Conservation (phyloP, 1,140 invertebrate genomes). For the Atta cephalotes region DNA sequence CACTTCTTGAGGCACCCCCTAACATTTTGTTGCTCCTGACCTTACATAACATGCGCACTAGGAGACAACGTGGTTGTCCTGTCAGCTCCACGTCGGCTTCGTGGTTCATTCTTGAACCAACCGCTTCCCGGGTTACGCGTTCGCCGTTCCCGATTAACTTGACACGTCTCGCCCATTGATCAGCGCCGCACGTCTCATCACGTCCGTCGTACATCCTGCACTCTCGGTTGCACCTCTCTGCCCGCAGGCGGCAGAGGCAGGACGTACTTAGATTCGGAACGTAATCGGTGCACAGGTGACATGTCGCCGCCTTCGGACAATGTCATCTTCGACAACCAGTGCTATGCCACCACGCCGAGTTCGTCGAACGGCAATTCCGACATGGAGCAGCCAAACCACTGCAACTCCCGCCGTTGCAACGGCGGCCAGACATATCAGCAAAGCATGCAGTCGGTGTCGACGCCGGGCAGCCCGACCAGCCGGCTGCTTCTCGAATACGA, state of each 20-base stretch:
- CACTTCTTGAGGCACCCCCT: conserved; percentile 24
- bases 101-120: conserved; percentile 39
- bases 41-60: conserved; percentile 58
- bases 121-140: conserved; percentile 53
- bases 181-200: conserved; percentile 33
- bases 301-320: conserved; percentile 96
- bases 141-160: conserved; percentile 25
- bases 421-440: conserved; percentile 85
- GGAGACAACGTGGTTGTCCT: conserved; percentile 43
- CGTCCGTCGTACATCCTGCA: conserved; percentile 79
- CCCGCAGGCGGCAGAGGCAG: conserved; percentile 86
- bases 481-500: conserved; percentile 96
- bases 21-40: conserved; percentile 56
- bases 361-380: conserved; percentile 96
- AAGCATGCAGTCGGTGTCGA: conserved; percentile 88
- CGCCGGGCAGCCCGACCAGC: conserved; percentile 94
- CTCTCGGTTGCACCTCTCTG: conserved; percentile 80
- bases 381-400: conserved; percentile 91
- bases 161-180: conserved; percentile 52
- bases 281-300: conserved; percentile 90
- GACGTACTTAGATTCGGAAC: conserved; percentile 94
- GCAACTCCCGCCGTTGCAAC: conserved; percentile 87
- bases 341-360: conserved; percentile 96
- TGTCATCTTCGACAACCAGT: conserved; percentile 97
- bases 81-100: background rate